phyloP scores from a whole-genome alignment of 2,888 invertebrate species.

The Rhodophaea formosa region DNA sequence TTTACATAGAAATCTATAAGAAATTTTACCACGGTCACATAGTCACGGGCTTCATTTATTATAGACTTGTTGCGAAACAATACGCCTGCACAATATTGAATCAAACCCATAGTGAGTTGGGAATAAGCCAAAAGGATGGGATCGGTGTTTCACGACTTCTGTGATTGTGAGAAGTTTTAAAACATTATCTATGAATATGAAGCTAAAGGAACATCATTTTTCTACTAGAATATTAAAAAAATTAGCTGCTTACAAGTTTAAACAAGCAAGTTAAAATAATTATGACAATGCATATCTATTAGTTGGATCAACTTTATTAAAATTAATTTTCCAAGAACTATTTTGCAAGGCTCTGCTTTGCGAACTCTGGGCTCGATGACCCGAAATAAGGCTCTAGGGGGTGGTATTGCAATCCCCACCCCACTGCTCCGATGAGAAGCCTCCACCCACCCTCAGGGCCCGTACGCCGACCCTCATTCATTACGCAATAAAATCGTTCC shows the following conservation, averaged over 20 bases:
- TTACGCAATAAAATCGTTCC: conserved; percentile 79
- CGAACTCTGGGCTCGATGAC: conserved; percentile 75
- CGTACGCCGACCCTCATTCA: conserved; percentile 77
- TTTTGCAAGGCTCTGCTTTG: conserved; percentile 72
- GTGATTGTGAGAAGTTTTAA: no score
- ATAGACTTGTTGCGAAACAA: no score
- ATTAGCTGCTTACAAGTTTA: background rate
- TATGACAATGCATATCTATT: conserved; percentile 26
- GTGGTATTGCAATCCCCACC: conserved; percentile 60
- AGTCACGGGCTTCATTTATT: no score
- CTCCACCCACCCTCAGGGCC: conserved; percentile 40
- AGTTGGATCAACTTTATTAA: conserved; percentile 52
- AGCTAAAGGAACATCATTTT: no score
- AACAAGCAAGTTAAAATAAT: background rate
- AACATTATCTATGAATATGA: no score
- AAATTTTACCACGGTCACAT: no score
- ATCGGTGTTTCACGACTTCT: no score
- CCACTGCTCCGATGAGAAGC: conserved; percentile 36
- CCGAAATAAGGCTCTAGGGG: conserved; percentile 76
- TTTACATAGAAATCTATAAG: no score
- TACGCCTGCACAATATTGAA: no score
- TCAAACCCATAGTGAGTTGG: no score
- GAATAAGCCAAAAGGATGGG: no score
- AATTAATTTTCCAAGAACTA: conserved; percentile 69
- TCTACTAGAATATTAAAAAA: no score